phyloP scores from a whole-genome alignment of 2,113 vertebrate species.

The Neolamprologus ventralis region DNA sequence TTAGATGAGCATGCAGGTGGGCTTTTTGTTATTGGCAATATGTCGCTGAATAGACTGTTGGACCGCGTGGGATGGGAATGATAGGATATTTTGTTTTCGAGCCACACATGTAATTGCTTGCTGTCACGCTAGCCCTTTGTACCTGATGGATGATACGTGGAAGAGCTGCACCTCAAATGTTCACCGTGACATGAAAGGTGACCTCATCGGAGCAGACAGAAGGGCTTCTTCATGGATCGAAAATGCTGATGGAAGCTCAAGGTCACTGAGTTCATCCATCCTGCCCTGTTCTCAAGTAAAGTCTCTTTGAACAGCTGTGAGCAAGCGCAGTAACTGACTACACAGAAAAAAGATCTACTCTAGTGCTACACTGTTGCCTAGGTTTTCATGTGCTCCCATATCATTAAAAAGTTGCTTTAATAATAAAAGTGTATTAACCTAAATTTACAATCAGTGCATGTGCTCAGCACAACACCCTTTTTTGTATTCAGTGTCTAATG shows the following conservation, averaged over 20 bases:
- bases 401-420: slow-evolving; percentile 12
- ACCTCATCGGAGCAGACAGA: slow-evolving; percentile 26
- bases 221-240: slow-evolving; percentile 15
- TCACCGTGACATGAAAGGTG: slow-evolving; percentile 45
- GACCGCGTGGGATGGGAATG: not conserved
- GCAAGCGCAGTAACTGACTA: slow-evolving; percentile 36
- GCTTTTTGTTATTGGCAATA: not conserved
- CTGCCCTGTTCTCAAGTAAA: slow-evolving; percentile 26
- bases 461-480: not conserved
- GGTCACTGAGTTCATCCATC: slow-evolving; percentile 54
- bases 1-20: not conserved
- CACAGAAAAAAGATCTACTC: not conserved
- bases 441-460: slow-evolving; percentile 16
- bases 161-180: slow-evolving; percentile 20
- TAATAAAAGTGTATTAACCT: slow-evolving; percentile 32
- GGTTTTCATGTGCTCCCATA: not conserved
- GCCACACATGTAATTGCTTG: slow-evolving; percentile 33
- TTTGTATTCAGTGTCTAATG: not conserved
- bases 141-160: slow-evolving; percentile 43
- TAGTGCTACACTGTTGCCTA: not conserved
- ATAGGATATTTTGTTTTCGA: not conserved
- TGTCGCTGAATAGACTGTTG: not conserved
- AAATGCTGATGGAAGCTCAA: slow-evolving; percentile 57
- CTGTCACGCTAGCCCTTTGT: slow-evolving; percentile 38
- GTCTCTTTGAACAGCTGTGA: slow-evolving; percentile 43